Evolutionary conservation across 2,113 vertebrate genomes (phyloP).

Genomic region (Nothobranchius kuhntae): DNA sequence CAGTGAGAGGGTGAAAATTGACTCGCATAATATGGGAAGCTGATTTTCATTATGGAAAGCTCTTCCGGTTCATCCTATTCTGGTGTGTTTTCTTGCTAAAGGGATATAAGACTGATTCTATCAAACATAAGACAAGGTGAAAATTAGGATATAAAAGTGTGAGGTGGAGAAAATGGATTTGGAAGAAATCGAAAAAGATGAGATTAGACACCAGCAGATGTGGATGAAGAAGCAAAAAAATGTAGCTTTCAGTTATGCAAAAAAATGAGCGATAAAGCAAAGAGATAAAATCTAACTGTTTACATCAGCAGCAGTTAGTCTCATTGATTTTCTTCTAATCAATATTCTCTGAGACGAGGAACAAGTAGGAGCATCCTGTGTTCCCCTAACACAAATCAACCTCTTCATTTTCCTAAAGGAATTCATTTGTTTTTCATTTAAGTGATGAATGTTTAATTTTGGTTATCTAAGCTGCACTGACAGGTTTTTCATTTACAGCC

Average conservation of each 20-base stretch:
- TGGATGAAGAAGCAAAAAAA: neutral
- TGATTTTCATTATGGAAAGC: slow-evolving; percentile 7
- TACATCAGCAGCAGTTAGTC: slow-evolving; percentile 28
- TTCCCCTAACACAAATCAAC: slow-evolving; percentile 28
- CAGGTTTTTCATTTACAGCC: slow-evolving; percentile 19
- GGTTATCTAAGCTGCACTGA: slow-evolving; percentile 47
- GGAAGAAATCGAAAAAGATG: neutral
- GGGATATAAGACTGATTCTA: slow-evolving; percentile 32
- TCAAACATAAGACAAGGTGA: neutral
- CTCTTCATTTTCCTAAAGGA: slow-evolving; percentile 46
- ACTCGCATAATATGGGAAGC: slow-evolving; percentile 25
- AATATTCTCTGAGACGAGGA: slow-evolving; percentile 44
- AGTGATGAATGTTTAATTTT: slow-evolving; percentile 47
- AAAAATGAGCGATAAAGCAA: slow-evolving; percentile 28
- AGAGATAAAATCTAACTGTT: slow-evolving; percentile 43
- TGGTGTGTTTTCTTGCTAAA: slow-evolving; percentile 34
- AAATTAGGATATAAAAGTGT: neutral
- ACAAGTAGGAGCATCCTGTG: neutral
- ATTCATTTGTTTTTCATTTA: slow-evolving; percentile 48
- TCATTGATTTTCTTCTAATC: slow-evolving; percentile 50
- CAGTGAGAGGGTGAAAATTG: slow-evolving; percentile 21
- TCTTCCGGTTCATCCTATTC: slow-evolving; percentile 16
- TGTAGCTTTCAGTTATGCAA: slow-evolving; percentile 3
- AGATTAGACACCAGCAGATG: neutral
- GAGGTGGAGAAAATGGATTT: neutral